A percentile compares a stretch with the other conserved stretches of the same genome.
These are phyloP conservation scores for Diadromus collaris DNA, from an alignment of 2,888 invertebrate species.

Conservation along the genomic window DNA sequence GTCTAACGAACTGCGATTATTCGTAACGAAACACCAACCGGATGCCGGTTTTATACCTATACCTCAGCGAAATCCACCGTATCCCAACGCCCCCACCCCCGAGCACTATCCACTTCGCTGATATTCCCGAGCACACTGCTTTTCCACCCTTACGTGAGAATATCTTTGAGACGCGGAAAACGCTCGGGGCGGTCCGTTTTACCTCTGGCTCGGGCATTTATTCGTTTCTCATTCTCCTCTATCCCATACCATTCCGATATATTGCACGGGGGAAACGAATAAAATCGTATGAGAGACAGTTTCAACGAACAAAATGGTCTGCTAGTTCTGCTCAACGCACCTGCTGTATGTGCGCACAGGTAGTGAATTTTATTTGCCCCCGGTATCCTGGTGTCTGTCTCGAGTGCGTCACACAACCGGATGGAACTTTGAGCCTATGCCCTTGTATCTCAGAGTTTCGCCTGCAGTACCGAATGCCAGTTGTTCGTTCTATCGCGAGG, in stretches of 20 bases:
- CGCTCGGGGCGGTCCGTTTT: neutral
- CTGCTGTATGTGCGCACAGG: neutral
- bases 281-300: slow-evolving; percentile 5
- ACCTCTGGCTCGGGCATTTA: slow-evolving; percentile 9
- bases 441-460: slow-evolving; percentile 28
- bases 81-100: no score
- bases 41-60: slow-evolving; percentile 49
- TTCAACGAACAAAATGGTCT: neutral
- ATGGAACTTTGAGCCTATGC: neutral
- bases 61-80: slow-evolving; percentile 17
- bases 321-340: neutral
- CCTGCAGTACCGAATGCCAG: neutral
- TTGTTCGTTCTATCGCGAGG: slow-evolving; percentile 35
- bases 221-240: slow-evolving; percentile 2
- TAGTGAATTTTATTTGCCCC: neutral
- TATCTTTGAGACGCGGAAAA: slow-evolving; percentile 13
- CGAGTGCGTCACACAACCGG: neutral
- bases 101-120: slow-evolving; percentile 2
- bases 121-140: slow-evolving; percentile 3
- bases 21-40: slow-evolving; percentile 66
- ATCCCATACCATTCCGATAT: neutral
- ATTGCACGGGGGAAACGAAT: slow-evolving; percentile 15
- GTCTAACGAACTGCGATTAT: slow-evolving; percentile 73
- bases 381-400: neutral
- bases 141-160: neutral